Evolutionary conservation across 2,888 invertebrate genomes (phyloP).

Genomic region (Megamerina dolium): DNA sequence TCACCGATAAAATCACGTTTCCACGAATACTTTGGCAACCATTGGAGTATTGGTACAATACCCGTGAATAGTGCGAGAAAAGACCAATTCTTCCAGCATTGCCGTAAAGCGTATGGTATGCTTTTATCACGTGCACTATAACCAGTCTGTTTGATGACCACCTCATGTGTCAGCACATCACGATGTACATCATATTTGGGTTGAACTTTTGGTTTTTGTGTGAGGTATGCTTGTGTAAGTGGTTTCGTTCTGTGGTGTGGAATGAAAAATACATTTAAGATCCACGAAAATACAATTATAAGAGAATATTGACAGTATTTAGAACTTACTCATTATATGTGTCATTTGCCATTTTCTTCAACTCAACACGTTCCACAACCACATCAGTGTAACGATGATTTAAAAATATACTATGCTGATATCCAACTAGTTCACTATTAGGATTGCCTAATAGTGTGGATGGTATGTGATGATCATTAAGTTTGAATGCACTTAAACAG

Average conservation of each 20-base stretch:
- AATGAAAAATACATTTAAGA: background rate
- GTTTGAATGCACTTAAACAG: slow-evolving; percentile 4
- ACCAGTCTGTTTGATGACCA: slow-evolving; percentile 43
- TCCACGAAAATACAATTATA: background rate
- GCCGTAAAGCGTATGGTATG: slow-evolving; percentile 35
- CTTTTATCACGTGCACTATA: slow-evolving; percentile 46
- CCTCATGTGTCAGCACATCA: slow-evolving; percentile 42
- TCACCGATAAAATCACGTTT: slow-evolving; percentile 61
- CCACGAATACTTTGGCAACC: slow-evolving; percentile 60
- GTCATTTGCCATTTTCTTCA: slow-evolving; percentile 32
- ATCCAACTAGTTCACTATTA: too few relatives aligned
- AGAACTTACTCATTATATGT: slow-evolving; percentile 35
- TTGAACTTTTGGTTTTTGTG: slow-evolving; percentile 33
- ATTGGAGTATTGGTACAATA: slow-evolving; percentile 55
- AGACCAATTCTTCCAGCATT: slow-evolving; percentile 38
- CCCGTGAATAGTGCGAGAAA: slow-evolving; percentile 40
- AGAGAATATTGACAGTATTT: background rate
- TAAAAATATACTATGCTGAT: slow-evolving; percentile 24
- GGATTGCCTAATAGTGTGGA: slow-evolving; percentile 13
- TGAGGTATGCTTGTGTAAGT: slow-evolving; percentile 26
- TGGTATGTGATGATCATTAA: slow-evolving; percentile 6
- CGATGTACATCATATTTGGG: slow-evolving; percentile 43
- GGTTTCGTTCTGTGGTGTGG: slow-evolving; percentile 33
- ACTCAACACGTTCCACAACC: slow-evolving; percentile 24
- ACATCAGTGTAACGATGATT: slow-evolving; percentile 32